Evolutionary conservation across 2,797 vertebrate genomes (phyloP), one percentile per base, ranked within the genome.

Genomic region (Gastrophryne carolinensis): DNA sequence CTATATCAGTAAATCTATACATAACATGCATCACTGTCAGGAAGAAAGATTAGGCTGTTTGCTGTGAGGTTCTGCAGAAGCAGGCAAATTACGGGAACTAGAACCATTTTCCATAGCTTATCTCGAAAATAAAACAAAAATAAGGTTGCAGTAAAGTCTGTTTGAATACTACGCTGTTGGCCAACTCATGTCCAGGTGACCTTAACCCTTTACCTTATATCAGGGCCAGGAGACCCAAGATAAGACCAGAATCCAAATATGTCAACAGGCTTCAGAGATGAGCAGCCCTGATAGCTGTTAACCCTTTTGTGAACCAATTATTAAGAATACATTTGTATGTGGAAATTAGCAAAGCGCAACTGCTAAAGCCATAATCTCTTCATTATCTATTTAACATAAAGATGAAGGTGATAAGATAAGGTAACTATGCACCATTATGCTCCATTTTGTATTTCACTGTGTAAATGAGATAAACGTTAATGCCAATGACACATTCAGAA

Each of bases 161-260:
- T 67, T 54, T 63, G 26, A 71, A 71, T 49, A 26, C 67, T 64
- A 52, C 60, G 57, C 27, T 64, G 35, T 57, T 54, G n/a, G 29
- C 29, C 74, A 49, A 29, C 27, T 49, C 44, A 52, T 27, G 64
- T 72, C 60, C 52, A 61, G 67, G 75, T 72, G 37, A 78, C 58
- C 53, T 78, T 78, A 77, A 50, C 67, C 49, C 37, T 70, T 47
- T 32, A 39, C n/a, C 26, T 35, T 17, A 35, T 77, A 60, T 71
- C 75, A 77, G 60, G 30, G 39, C 11, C 71, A 39, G 17, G n/a
- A 50, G 68, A 78, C 39, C 60, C 71, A 58, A 71, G 21, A 49
- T 64, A 57, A 71, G 10, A 29, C 54, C 57, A 70, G 37, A n/a
- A 34, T 64, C 56, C 29, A 5, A 64, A 49, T 37, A 72, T 27